Base-by-base conservation (phyloP, 2,797 vertebrate species). In the Coregonus suidteri region DNA sequence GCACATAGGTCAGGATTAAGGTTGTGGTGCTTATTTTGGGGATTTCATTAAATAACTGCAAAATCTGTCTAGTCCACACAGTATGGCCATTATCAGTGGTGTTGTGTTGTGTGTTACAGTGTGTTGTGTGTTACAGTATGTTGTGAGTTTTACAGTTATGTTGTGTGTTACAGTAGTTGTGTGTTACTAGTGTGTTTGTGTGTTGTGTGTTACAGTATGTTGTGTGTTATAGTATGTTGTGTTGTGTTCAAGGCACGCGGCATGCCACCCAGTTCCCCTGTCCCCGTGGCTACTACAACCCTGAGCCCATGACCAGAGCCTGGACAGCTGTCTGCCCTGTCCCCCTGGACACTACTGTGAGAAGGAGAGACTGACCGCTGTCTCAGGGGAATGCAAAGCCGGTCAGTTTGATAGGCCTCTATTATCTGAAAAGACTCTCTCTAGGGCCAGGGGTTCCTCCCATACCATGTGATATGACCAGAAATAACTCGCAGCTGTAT, bases 311-410 rank as follows among this genome's bases (percentile, higher is more conserved):
- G 95, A 95, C 95, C 97, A 98, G 84, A 99, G 95, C 85, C 84
- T 98, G 91, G 98, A 99, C 81, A 97, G 97, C 91, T 98, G 98
- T 89, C 91, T 99, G 78, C 97, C 97, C 52, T 99, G 97, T 80
- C 96, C 95, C 0, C 95, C 97, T 3, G 97, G 97, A 56, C 94
- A 97, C 91, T 97, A 95, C 93, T 98, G 97, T 31, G 95, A 96
- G 70, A 94, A 95, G 86, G 97, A 99, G 88, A 95, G 93, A 77
- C 91, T 98, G 82, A 96, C 94, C 1, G 85, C 89, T 62, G 90
- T 95, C 74, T 98, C 97, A 0, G 97, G 97, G 70, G 93, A 90
- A 80, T 98, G 97, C 84, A 97, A 97, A 79, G 94, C 96, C 73
- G 97, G 97, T 98, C 75, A 87, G 96, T 87, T 25, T n/a, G 54